Conservation (phyloP, 1,140 invertebrate species). For the Cheumatopsyche charites region DNA sequence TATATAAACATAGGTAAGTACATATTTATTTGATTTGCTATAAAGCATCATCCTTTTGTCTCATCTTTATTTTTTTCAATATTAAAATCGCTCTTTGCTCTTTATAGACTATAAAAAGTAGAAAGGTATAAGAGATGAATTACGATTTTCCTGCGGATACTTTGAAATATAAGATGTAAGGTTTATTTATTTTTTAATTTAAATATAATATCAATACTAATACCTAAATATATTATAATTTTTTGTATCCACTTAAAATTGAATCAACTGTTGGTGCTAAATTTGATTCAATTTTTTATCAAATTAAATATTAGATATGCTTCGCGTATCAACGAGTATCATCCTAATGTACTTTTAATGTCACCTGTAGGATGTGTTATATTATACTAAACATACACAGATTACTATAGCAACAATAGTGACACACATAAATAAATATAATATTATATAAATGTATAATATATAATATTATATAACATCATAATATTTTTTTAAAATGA, state of each 20-base stretch:
- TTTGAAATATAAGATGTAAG: not conserved
- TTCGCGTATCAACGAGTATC: conserved; percentile 31
- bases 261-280: too few species aligned
- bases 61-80: conserved; percentile 17
- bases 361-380: conserved; percentile 6
- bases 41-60: not conserved
- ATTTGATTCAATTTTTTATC: too few species aligned
- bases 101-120: conserved; percentile 6
- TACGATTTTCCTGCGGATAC: not conserved
- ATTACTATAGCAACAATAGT: conserved; percentile 1
- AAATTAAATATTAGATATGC: conserved; percentile 38
- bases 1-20: too few species aligned
- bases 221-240: not conserved
- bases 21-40: too few species aligned
- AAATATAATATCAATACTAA: not conserved
- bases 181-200: not conserved
- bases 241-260: not conserved
- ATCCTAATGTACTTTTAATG: conserved; percentile 45
- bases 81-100: conserved; percentile 13
- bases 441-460: not conserved
- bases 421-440: not conserved
- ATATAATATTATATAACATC: too few species aligned
- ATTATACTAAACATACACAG: not conserved
- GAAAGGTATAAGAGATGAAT: not conserved
- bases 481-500: too few species aligned